Percentiles rank a stretch among this genome's conserved stretches.
Conservation (phyloP, 2,797 vertebrate species). For the Rachycentron canadum region DNA sequence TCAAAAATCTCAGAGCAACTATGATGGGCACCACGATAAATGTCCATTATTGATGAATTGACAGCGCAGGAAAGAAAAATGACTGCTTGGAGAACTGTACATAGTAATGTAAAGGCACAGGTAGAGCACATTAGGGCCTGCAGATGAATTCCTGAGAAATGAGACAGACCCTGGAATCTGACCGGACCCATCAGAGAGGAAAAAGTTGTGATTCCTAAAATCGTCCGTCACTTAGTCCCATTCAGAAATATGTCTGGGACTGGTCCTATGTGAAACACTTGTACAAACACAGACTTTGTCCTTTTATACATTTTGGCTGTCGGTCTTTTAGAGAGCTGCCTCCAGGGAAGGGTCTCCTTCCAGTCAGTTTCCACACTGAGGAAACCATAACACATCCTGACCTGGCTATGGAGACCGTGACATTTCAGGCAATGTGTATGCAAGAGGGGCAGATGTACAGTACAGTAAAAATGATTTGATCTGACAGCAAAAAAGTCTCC, state of each 20-base stretch:
- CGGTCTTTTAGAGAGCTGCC: slow-evolving; percentile 44
- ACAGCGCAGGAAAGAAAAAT: slow-evolving; percentile 18
- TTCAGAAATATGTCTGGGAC: slow-evolving; percentile 80
- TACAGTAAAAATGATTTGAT: neutral
- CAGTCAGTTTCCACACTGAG: slow-evolving; percentile 68
- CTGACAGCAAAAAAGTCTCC: neutral
- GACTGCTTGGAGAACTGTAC: neutral
- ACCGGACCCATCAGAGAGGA: slow-evolving; percentile 46
- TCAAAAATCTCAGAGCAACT: slow-evolving; percentile 25
- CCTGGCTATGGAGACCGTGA: slow-evolving; percentile 35
- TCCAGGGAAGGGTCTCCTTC: slow-evolving; percentile 63
- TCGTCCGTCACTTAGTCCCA: slow-evolving; percentile 72
- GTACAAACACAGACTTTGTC: slow-evolving; percentile 80
- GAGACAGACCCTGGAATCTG: slow-evolving; percentile 68
- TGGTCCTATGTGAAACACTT: slow-evolving; percentile 75
- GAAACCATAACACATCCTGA: slow-evolving; percentile 63
- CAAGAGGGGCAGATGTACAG: slow-evolving; percentile 16
- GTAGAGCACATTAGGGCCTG: slow-evolving; percentile 51
- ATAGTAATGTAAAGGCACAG: slow-evolving; percentile 32
- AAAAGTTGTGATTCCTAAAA: slow-evolving; percentile 70
- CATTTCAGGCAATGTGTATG: slow-evolving; percentile 29
- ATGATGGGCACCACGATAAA: slow-evolving; percentile 14
- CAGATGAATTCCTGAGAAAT: slow-evolving; percentile 70
- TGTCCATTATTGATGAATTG: slow-evolving; percentile 26
- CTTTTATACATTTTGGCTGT: slow-evolving; percentile 67